Base-by-base conservation (phyloP, 2,888 invertebrate species). In the Stenolophus ochropezus region DNA sequence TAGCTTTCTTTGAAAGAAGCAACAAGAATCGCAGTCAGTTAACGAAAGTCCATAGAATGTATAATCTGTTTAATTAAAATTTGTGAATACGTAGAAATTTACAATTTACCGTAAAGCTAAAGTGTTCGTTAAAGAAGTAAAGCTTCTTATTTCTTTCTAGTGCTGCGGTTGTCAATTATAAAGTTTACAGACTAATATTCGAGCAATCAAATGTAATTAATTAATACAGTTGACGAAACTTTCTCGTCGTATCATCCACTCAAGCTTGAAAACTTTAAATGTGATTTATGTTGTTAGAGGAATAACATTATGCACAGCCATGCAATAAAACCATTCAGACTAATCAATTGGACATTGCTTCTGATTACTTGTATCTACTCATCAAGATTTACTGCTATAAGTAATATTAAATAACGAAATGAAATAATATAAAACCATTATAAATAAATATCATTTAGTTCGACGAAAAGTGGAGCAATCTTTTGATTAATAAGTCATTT, bases 151-250 rank as follows among this genome's bases (percentile, higher is more conserved):
- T 61, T 61, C 25, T 61, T 25, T 61, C 23, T 61, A 25, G 14
- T 25, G 25, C 61, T 21, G 25, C 25, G 25, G 61, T 61, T 61
- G 61, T 61, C 61, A 61, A 61, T 61, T 61, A 61, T 25, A 61
- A 61, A 61, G 21, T 61, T 61, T 61, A 61, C 61, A 61, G 14
- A 61, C 61, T 61, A 61, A 61, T 61, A 61, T 25, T 61, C 61
- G 8, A 61, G 61, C 61, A 61, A 61, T 61, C 61, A 61, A 61
- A 61, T 25, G 14, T 61, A 61, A 61, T 61, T 61, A 25, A 61
- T 61, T 61, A 61, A 61, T 61, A 61, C 23, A 56, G 56, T 56
- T 56, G 25, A 61, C 14, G 61, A 25, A 61, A 61, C 61, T 61
- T 61, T 25, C 6, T n/a, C 25, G 61, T 61, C 23, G 25, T 58